Percentiles rank a stretch among this genome's conserved stretches.
Conservation (phyloP, 2,797 vertebrate species). For the Eulemur albifrons region DNA sequence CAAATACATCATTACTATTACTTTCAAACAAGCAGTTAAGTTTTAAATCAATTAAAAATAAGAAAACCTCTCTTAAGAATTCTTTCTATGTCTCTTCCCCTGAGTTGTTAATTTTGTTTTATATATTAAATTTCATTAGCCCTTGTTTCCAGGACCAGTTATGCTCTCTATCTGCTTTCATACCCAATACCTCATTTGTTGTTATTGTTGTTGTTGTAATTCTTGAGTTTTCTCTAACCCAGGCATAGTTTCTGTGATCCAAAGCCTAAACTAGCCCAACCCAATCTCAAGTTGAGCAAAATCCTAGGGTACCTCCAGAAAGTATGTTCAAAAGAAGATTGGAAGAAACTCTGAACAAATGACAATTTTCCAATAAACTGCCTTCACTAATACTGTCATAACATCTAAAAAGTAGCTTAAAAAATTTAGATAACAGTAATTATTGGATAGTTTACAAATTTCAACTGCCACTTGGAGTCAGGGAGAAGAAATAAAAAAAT, state of each 20-base stretch:
- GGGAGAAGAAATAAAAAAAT: neutral
- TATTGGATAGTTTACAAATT: neutral
- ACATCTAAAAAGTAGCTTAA: neutral
- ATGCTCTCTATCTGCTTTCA: neutral
- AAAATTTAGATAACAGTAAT: neutral
- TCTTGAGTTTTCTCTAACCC: neutral
- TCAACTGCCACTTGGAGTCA: neutral
- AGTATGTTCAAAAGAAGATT: neutral
- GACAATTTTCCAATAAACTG: neutral
- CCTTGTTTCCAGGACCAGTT: neutral
- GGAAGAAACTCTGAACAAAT: neutral
- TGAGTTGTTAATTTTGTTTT: neutral
- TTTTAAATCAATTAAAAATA: neutral
- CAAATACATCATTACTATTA: neutral
- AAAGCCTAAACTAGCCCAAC: neutral
- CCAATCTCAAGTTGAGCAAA: neutral
- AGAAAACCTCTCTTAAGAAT: neutral
- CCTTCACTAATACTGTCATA: neutral
- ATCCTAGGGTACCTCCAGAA: neutral
- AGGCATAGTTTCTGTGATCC: too few relatives aligned
- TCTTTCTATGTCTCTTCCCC: neutral
- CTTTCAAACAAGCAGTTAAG: neutral
- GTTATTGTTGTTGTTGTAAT: neutral
- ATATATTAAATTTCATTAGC: neutral
- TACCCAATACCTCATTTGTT: neutral